phyloP scores from a whole-genome alignment of 1,140 invertebrate genomes.

The Drusus annulatus region DNA sequence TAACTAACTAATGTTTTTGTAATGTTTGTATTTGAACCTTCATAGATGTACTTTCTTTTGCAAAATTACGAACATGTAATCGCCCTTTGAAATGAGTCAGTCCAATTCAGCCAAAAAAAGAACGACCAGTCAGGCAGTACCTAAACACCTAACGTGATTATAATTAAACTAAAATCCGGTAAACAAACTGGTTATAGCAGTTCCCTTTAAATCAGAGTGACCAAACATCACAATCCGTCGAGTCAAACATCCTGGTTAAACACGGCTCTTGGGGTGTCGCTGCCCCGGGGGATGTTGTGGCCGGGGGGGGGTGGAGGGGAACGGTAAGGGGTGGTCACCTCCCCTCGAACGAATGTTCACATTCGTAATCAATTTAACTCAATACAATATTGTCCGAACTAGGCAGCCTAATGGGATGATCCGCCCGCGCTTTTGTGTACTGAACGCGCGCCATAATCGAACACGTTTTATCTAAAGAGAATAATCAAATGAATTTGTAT shows the following conservation, averaged over 20 bases:
- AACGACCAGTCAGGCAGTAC: too few species aligned
- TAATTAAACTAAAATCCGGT: constrained; percentile 23
- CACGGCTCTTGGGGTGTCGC: constrained; percentile 16
- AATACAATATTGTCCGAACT: constrained; percentile 49
- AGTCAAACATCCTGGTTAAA: constrained; percentile 50
- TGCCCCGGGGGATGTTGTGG: background rate
- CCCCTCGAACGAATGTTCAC: background rate
- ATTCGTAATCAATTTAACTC: constrained; percentile 56
- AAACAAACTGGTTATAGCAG: background rate
- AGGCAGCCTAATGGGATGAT: constrained; percentile 42
- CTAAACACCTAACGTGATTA: too few species aligned
- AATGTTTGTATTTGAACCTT: too few species aligned
- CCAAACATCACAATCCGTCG: constrained; percentile 52
- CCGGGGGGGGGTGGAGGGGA: background rate
- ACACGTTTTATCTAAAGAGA: constrained; percentile 55
- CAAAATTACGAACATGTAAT: too few species aligned
- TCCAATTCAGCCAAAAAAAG: too few species aligned
- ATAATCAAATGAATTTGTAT: constrained; percentile 55
- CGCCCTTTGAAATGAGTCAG: too few species aligned
- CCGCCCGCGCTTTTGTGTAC: constrained; percentile 26
- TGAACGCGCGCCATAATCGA: constrained; percentile 53
- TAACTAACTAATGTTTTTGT: too few species aligned
- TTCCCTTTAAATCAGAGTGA: constrained; percentile 48
- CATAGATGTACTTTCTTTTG: too few species aligned
- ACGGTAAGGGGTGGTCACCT: background rate